Evolutionary conservation across 2,888 invertebrate species (phyloP), one percentile per base, ranked within the genome.

Genomic region (Trachelus iudaicus): DNA sequence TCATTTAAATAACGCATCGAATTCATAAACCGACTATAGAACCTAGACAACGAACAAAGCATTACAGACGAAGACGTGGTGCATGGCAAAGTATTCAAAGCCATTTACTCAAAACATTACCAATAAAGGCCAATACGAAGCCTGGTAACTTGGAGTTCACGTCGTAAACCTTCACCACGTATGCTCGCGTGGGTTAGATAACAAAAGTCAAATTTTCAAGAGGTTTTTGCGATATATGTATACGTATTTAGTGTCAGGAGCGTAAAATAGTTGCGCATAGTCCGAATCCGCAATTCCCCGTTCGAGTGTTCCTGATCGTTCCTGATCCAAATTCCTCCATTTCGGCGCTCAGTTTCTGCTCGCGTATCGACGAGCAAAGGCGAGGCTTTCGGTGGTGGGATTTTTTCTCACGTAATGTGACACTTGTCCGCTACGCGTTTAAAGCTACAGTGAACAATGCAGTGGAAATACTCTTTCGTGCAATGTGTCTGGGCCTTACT

Each of bases 341-440:
- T 4, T 15, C 71, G 30, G 37, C 69, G 74, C 77, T 84, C 83
- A 87, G 87, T 87, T 80, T 83, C 82, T 85, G 82, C 84, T 87
- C 86, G 82, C 37, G 79, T 86, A 85, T 85, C 81, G 81, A 86
- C 80, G 85, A 80, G 85, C 75, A 73, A 78, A 69, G 78, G 35
- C 68, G 77, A 78, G 69, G 35, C 69, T 37, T 76, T 69, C 0
- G 34, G 77, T 69, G 81, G 74, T 34, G 78, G 34, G 56, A 74
- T 79, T 73, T 40, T 69, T 76, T 74, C 71, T 77, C 75, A 79
- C 81, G 85, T 86, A 79, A 84, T 86, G 86, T 85, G 86, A 86
- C 82, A 79, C 79, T 80, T 80, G 74, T 71, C 69, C 33, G 31
- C 31, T 34, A 15, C 71, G 33, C 6, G 23, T 56, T 23, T 56